Conservation (phyloP, 2,888 invertebrate species). For the Drosophila tripunctata region DNA sequence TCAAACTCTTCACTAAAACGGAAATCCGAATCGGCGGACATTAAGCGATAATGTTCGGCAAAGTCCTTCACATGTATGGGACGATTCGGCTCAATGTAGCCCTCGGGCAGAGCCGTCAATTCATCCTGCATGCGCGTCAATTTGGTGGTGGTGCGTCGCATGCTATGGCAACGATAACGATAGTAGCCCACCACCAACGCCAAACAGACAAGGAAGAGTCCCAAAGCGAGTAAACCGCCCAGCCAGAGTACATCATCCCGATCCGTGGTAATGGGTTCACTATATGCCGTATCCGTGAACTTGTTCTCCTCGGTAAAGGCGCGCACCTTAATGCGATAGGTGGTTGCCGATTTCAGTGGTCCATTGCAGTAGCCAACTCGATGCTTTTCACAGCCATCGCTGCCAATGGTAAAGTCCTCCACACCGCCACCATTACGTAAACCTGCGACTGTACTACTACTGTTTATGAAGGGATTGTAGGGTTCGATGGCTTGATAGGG, state of each 20-base stretch:
- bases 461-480: conserved; percentile 93
- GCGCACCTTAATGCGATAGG: conserved; percentile 95
- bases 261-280: conserved; percentile 94
- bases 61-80: conserved; percentile 95
- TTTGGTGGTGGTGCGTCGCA: conserved; percentile 86
- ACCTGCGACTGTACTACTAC: conserved; percentile 85
- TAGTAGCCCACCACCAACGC: conserved; percentile 85
- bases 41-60: conserved; percentile 95
- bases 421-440: conserved; percentile 86
- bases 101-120: conserved; percentile 89
- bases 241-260: conserved; percentile 64
- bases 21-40: conserved; percentile 98
- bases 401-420: conserved; percentile 93
- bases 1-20: conserved; percentile 99
- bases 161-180: conserved; percentile 87
- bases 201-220: conserved; percentile 50
- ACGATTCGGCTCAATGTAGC: conserved; percentile 91
- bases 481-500: conserved; percentile 97
- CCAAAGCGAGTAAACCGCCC: conserved; percentile 8
- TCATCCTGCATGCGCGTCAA: conserved; percentile 88
- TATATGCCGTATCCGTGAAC: conserved; percentile 96
- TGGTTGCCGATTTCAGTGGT: conserved; percentile 94
- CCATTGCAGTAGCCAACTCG: conserved; percentile 96
- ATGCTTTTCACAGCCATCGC: conserved; percentile 91
- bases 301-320: conserved; percentile 97